Evolutionary conservation across 2,797 vertebrate species (phyloP), one percentile per base, ranked within the genome.

Genomic region (Perdix hodgsoniae): DNA sequence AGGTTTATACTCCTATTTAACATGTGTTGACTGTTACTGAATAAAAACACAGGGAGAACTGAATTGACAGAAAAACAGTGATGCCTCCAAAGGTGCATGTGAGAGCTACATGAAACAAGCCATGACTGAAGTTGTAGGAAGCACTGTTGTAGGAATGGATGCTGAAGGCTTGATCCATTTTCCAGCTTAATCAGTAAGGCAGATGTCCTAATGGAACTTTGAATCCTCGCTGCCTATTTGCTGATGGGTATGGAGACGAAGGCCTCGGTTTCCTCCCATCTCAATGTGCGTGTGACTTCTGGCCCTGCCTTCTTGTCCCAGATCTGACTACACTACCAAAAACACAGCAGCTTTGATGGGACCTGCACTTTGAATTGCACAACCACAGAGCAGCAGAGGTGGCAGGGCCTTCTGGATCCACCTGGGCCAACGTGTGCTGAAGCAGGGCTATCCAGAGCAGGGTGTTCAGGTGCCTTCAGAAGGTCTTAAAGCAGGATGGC

Each of bases 201-300:
- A 77, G 67, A 92, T n/a, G 54, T 88, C 47, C 57, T 88, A 71
- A 84, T 85, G 88, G 67, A 52, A 31, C 73, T 93, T 85, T 85
- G 33, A 35, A 52, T 76, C 81, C 52, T 79, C 24, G 8, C 47
- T 61, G 31, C 78, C 24, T 27, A 22, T 82, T 92, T 93, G 67
- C 74, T 83, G 83, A 73, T 67, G 74, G 64, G 11, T 59, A 47
- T 66, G 57, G 47, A 24, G 49, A 11, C 56, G 60, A 75, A 73
- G 63, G 66, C 83, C 49, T 90, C 44, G 39, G 60, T 69, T 84
- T 77, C 50, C 10, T 80, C 31, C 18, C 24, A 3, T 23, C 18
- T 93, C 71, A 26, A 44, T 59, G 26, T 78, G 54, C 59, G 69
- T 73, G 42, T 69, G 13, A 27, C 82, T 94, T 90, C 67, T 3